Evolutionary conservation across 2,888 invertebrate species (phyloP), one percentile per base, ranked within the genome.

Genomic region (Agrochola litura): DNA sequence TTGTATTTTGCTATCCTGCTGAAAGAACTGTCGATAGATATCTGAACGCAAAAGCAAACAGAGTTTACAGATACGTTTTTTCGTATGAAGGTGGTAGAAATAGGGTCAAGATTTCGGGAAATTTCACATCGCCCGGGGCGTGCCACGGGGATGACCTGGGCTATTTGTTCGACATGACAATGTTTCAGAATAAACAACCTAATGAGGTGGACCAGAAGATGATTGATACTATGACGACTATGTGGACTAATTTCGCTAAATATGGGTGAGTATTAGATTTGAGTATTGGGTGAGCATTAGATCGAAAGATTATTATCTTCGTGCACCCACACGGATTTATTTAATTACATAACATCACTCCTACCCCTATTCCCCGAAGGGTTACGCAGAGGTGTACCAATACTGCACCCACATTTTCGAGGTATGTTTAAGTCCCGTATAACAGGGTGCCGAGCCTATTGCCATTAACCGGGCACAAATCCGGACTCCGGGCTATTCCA

Each of bases 221-320:
- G 56, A 83, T 86, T 52, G 86, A 83, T 66, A 52, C 70, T 49
- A 74, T 83, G 71, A 83, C 83, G 2, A 82, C 83, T 5, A 70
- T 83, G 83, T 83, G 77, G 82, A 86, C 83, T 3, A 86, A 83
- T 71, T 83, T 83, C 19, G 83, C 78, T 37, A 83, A 83, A 77
- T 83, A 77, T 37, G 83, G 83, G 83, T 83, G 46, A 74, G 76
- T 72, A 52, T n/a, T n/a, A n/a, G n/a, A n/a, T n/a, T n/a, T n/a
- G n/a, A n/a, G n/a, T n/a, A n/a, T n/a, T n/a, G n/a, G n/a, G n/a
- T n/a, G 22, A 3, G n/a, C 52, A 52, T 52, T 52, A 52, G 2
- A 9, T 22, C 22, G 9, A 52, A 52, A 22, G 3, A 52, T 52
- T 52, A 52, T 52, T 52, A 52, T 19, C 52, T 8, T 52, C 49